Evolutionary conservation across 2,888 invertebrate species (phyloP), one percentile per base, ranked within the genome.

Genomic region (Lordiphosa fenestrarum): DNA sequence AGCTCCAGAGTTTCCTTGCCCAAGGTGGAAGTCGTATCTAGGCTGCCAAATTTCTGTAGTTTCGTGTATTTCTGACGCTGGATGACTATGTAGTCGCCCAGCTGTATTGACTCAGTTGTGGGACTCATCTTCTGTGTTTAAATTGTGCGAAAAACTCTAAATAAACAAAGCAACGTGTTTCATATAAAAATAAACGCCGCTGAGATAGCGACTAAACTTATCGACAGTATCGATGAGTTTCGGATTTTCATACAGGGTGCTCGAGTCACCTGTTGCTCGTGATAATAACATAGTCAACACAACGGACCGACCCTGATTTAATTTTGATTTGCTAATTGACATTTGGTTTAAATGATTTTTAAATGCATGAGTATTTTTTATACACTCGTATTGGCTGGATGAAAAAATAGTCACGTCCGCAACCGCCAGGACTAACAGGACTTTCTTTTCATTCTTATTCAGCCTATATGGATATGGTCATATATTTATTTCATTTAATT

Each of bases 21-120:
- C 57, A 96, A 84, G 66, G 90, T 92, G 33, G 94, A 90, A 36
- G 89, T 91, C 0, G 93, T 92, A 71, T 93, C 92, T 5, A 91
- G 82, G 71, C 92, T 93, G 62, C 93, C 92, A 58, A 95, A 91
- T 89, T 94, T 94, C 71, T 94, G 94, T 15, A 96, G 86, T 88
- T 95, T 96, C 60, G 92, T 94, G 85, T 93, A 96, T 75, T 93
- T 93, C 72, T 95, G 94, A 60, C 94, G 92, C 85, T 95, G 94
- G 41, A 96, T 92, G 53, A 96, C 91, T 49, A 96, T 92, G 85
- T 94, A 94, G 81, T 94, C 93, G 6, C 95, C 95, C 9, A 92
- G 84, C 87, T 91, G 92, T 57, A 95, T 93, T 48, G 30, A 7
- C 9, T 30, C 30, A 2, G 9, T 30, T 9, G 84, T 85, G 3